Evolutionary conservation across 2,113 vertebrate species (phyloP).

Genomic region (Cheirogaleus medius): DNA sequence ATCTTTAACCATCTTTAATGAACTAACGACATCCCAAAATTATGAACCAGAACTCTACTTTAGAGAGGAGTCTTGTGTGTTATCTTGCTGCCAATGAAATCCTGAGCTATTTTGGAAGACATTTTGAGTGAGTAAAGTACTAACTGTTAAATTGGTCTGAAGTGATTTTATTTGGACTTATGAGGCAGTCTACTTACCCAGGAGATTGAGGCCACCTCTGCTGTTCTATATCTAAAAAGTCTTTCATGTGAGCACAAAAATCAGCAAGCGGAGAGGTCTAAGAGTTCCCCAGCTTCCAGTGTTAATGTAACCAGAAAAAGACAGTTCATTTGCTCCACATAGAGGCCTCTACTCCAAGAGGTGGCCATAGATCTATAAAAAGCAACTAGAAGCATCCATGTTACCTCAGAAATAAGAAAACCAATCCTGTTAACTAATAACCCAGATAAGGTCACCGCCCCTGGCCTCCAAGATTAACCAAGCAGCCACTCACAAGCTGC

Average conservation of each 20-base stretch:
- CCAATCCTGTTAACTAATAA: neutral
- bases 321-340: neutral
- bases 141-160: neutral
- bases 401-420: neutral
- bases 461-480: neutral
- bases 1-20: neutral
- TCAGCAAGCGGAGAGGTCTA: neutral
- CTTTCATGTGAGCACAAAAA: neutral
- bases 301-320: neutral
- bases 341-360: neutral
- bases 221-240: neutral
- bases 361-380: neutral
- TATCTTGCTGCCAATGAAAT: neutral
- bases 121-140: neutral
- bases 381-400: neutral
- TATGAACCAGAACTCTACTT: neutral
- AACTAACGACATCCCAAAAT: neutral
- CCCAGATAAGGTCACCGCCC: neutral
- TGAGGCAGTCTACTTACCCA: neutral
- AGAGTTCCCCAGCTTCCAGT: neutral
- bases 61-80: neutral
- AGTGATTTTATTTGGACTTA: neutral
- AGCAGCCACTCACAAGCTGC: neutral
- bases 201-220: neutral
- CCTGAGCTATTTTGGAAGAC: neutral